Evolutionary conservation across 2,113 vertebrate genomes (phyloP).

Genomic region (Opisthocomus hoazin): DNA sequence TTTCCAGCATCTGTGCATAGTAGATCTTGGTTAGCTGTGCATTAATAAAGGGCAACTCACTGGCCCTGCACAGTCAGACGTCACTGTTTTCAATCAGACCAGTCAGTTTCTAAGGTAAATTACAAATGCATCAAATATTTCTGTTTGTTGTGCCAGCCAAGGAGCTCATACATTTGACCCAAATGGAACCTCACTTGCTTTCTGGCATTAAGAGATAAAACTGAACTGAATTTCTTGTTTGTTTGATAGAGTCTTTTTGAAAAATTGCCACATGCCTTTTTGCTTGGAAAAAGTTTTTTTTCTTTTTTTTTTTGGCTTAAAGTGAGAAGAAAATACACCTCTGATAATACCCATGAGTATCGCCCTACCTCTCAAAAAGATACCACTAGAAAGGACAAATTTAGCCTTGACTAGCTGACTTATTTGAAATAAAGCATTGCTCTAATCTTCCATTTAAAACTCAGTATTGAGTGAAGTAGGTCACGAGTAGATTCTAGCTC

Average conservation of each 20-base stretch:
- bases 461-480: background rate
- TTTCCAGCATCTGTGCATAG: constrained; percentile 32
- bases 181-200: constrained; percentile 13
- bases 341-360: background rate
- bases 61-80: constrained; percentile 16
- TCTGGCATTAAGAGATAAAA: constrained; percentile 63
- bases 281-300: background rate
- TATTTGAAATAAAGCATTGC: background rate
- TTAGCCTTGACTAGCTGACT: background rate
- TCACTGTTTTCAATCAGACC: constrained; percentile 42
- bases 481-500: background rate
- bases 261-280: background rate
- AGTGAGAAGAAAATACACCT: background rate
- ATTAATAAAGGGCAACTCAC: constrained; percentile 30
- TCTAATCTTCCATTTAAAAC: background rate
- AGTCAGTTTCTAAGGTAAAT: constrained; percentile 56
- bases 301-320: background rate
- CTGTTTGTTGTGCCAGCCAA: constrained; percentile 25
- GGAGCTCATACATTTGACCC: constrained; percentile 9
- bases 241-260: background rate
- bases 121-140: constrained; percentile 49
- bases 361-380: background rate
- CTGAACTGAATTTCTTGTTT: constrained; percentile 47
- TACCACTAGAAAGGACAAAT: background rate
- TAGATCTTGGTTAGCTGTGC: constrained; percentile 41